Base-by-base conservation (phyloP, 2,113 vertebrate species). In the Clarias gariepinus region DNA sequence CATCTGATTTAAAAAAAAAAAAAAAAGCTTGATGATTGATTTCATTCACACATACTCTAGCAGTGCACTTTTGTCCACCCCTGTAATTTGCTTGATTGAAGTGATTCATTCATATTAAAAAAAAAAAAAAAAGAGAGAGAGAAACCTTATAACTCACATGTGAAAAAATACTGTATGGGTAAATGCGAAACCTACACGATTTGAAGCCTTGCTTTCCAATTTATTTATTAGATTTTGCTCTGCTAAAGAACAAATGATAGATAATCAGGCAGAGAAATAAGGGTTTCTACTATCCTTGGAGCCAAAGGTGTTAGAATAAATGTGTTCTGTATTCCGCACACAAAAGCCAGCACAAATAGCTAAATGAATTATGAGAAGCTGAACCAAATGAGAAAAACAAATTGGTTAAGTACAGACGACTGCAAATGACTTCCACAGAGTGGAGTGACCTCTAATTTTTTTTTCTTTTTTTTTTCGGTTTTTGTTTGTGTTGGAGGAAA, bases 361-460 rank as follows among this genome's bases (percentile, higher is more conserved):
- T 69, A 5, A 13, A 69, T 83, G 64, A 83, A 83, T 55, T 69
- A 69, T 83, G 82, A 57, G 52, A 33, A 30, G 15, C 12, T 55
- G n/a, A 55, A 57, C n/a, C 33, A 57, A 55, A 52, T 15, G 64
- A 23, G 81, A 19, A 83, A 69, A 30, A 5, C 23, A 71, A 83
- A 69, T 53, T 69, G 81, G 63, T 53, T 82, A 82, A 68, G 11
- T 1, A 71, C 28, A 58, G 6, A 58, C 4, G 16, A 78, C 15
- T 78, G 63, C 63, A 53, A 61, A 74, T 5, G 58, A 28, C 58
- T 78, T 28, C 41, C 11, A 53, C 3, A 77, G 33, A 79, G 16
- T 41, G 25, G 21, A 23, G 12, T 36, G 66, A 60, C 58, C 78
- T 61, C 78, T 3, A 13, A 55, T 57, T 68, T 53, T 28, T 82